Conservation (phyloP, 2,888 invertebrate genomes). For the Pollenia amentaria region DNA sequence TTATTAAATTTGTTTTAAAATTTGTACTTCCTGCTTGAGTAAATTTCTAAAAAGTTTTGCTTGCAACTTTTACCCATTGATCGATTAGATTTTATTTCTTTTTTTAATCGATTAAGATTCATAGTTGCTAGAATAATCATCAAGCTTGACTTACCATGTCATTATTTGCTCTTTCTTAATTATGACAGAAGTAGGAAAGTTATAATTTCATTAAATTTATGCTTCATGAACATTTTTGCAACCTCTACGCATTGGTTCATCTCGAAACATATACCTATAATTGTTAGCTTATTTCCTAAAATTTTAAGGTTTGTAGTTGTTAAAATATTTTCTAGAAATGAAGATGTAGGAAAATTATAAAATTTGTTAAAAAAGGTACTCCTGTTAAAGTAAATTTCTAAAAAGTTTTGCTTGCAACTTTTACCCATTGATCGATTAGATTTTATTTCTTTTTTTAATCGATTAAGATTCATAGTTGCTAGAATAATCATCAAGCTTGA, state of each 20-base stretch:
- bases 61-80: slow-evolving; percentile 78
- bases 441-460: slow-evolving; percentile 63
- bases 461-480: slow-evolving; percentile 79
- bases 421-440: slow-evolving; percentile 78
- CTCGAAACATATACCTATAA: too few species aligned
- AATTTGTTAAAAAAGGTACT: too few species aligned
- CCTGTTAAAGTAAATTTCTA: too few species aligned
- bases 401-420: slow-evolving; percentile 71
- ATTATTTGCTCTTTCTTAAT: slow-evolving; percentile 11
- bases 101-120: slow-evolving; percentile 78
- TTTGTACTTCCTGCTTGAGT: too few species aligned
- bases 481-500: slow-evolving; percentile 68
- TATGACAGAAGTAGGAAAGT: slow-evolving; percentile 71
- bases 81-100: slow-evolving; percentile 65
- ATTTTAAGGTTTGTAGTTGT: too few species aligned
- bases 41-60: neutral
- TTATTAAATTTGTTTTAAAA: slow-evolving; percentile 10
- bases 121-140: slow-evolving; percentile 76
- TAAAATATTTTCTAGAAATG: neutral
- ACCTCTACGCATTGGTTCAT: neutral
- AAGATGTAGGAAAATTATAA: too few species aligned
- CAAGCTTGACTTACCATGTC: slow-evolving; percentile 71
- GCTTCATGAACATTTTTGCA: neutral
- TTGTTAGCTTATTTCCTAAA: too few species aligned
- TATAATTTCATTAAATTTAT: slow-evolving; percentile 18